phyloP scores from a whole-genome alignment of 2,797 vertebrate genomes.

The Pseudochromis fuscus region DNA sequence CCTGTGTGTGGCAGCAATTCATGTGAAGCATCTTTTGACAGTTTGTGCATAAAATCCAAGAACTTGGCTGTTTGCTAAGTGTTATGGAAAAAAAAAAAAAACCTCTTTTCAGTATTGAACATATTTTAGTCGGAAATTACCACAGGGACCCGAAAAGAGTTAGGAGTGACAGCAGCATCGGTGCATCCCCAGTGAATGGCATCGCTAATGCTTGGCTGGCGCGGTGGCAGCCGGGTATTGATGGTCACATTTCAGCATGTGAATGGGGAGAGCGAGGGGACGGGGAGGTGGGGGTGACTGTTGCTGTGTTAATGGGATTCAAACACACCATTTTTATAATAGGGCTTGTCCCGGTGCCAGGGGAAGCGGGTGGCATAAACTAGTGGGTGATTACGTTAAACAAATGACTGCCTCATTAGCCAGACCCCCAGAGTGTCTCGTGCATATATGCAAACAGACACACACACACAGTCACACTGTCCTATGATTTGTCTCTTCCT shows the following conservation, averaged over 20 bases:
- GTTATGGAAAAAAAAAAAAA: slow-evolving; percentile 33
- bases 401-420: slow-evolving; percentile 80
- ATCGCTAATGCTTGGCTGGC: slow-evolving; percentile 67
- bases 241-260: slow-evolving; percentile 51
- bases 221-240: slow-evolving; percentile 57
- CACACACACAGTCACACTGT: slow-evolving; percentile 18
- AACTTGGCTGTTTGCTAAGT: slow-evolving; percentile 44
- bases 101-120: slow-evolving; percentile 39
- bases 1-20: slow-evolving; percentile 45
- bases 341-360: slow-evolving; percentile 61
- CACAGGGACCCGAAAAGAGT: slow-evolving; percentile 29
- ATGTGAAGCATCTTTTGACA: slow-evolving; percentile 58
- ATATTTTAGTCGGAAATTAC: slow-evolving; percentile 53
- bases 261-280: slow-evolving; percentile 39
- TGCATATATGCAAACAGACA: slow-evolving; percentile 63
- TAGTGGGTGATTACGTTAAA: slow-evolving; percentile 78
- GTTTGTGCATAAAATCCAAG: slow-evolving; percentile 42
- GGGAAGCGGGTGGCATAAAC: slow-evolving; percentile 71
- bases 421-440: slow-evolving; percentile 60
- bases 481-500: slow-evolving; percentile 34
- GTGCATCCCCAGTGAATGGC: slow-evolving; percentile 56
- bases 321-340: slow-evolving; percentile 69
- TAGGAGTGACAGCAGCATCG: slow-evolving; percentile 23
- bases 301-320: slow-evolving; percentile 60
- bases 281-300: slow-evolving; percentile 15